Base-by-base conservation (phyloP, 1,140 invertebrate species). In the Anoplophora glabripennis region DNA sequence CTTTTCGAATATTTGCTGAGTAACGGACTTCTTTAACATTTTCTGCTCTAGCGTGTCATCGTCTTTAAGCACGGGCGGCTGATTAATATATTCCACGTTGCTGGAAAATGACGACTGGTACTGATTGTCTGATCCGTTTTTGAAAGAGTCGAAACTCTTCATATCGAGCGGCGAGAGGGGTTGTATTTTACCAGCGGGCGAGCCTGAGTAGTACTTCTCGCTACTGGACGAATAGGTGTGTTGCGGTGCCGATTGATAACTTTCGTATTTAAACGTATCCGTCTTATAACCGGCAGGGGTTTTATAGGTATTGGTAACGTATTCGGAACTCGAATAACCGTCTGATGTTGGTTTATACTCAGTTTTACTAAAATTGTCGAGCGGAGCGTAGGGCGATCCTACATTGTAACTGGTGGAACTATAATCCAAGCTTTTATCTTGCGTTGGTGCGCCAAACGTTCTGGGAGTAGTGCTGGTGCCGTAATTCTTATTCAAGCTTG, bases 1-100 rank as follows among this genome's bases (percentile, higher is more conserved):
- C 56, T 80, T 80, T 57, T 81, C 80, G 8, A 77, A 78, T 9
- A 80, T 74, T 55, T 80, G 80, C 56, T 81, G 78, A 14, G 74
- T 79, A 40, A 76, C 72, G 0, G 80, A 80, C 47, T 81, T 79
- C 42, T 81, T 82, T 12, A 77, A 67, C 72, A 73, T 79, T 53
- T 75, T 77, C 52, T 81, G 79, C 42, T 81, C 80, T 4, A 79
- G 52, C 3, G 69, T 69, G 8, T 79, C 75, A n/a, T 64, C 71
- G 18, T 79, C 76, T 10, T 72, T 69, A 11, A 75, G 72, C 14
- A 77, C 71, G 14, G 78, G 76, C 0, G 72, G 72, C 41, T 79
- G 75, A 49, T 76, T 75, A 1, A 72, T 67, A 8, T 66, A 72
- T 53, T 80, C 78, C 9, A 75, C 76, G 60, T 79, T 80, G 1